phyloP scores from a whole-genome alignment of 2,113 vertebrate species.

The Rhipidura dahli region DNA sequence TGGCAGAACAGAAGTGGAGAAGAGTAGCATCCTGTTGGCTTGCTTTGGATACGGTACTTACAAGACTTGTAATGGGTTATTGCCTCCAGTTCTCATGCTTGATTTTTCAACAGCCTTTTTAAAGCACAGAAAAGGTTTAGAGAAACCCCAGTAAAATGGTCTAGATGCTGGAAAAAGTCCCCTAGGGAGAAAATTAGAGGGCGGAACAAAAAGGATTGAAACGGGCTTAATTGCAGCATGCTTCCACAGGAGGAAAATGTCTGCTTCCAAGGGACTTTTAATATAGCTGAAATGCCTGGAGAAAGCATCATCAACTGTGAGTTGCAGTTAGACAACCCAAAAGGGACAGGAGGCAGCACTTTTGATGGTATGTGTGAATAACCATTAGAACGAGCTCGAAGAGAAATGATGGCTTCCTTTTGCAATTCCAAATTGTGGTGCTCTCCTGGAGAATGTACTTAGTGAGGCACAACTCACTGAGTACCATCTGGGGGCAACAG shows the following conservation, averaged over 20 bases:
- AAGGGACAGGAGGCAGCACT: not conserved
- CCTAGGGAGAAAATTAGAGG: not conserved
- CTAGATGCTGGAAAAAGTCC: not conserved
- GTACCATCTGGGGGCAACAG: not conserved
- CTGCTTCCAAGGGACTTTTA: not conserved
- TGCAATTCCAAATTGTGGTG: not conserved
- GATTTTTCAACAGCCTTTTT: not conserved
- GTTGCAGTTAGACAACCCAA: not conserved
- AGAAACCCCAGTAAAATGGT: not conserved
- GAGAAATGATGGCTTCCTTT: not conserved
- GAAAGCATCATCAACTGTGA: not conserved
- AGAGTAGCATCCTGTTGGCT: not conserved
- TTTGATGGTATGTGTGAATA: not conserved
- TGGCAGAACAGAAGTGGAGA: not conserved
- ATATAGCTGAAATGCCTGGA: not conserved
- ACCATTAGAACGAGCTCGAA: not conserved
- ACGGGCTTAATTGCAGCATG: not conserved
- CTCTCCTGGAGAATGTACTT: not conserved
- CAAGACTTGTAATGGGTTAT: not conserved
- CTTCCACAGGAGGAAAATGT: not conserved
- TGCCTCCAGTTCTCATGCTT: not conserved
- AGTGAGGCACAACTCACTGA: not conserved
- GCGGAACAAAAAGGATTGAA: not conserved
- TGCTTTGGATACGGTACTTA: not conserved
- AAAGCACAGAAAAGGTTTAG: not conserved